These are phyloP conservation scores for Grus americana DNA, from an alignment of 2,113 vertebrate genomes.

Conservation along the genomic window DNA sequence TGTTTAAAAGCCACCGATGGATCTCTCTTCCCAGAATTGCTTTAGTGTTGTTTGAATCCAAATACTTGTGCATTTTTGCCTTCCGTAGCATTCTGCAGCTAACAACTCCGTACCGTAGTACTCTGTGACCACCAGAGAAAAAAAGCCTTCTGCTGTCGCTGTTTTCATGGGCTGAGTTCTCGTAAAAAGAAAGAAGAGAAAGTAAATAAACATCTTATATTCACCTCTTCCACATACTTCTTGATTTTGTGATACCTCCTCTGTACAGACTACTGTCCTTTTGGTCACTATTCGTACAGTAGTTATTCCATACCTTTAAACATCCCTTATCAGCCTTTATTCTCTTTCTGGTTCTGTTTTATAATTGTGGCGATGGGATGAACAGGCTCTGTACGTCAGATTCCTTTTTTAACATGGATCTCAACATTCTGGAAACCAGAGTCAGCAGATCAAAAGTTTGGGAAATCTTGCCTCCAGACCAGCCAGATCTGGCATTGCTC, in stretches of 20 bases:
- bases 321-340: neutral
- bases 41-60: neutral
- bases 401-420: neutral
- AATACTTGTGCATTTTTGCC: neutral
- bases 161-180: neutral
- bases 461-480: slow-evolving; percentile 25
- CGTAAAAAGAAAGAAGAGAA: neutral
- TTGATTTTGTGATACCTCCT: neutral
- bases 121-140: neutral
- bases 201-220: neutral
- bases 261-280: neutral
- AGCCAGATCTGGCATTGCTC: neutral
- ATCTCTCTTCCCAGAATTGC: neutral
- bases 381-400: slow-evolving; percentile 9
- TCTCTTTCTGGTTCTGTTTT: slow-evolving; percentile 3
- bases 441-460: slow-evolving; percentile 32
- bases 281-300: neutral
- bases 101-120: fast-evolving
- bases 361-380: neutral
- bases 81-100: neutral
- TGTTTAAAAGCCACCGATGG: neutral
- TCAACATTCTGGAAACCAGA: slow-evolving; percentile 1
- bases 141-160: neutral
- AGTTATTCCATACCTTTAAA: neutral
- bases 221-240: neutral